Conservation (phyloP, 2,113 vertebrate genomes). For the Nibea coibor region DNA sequence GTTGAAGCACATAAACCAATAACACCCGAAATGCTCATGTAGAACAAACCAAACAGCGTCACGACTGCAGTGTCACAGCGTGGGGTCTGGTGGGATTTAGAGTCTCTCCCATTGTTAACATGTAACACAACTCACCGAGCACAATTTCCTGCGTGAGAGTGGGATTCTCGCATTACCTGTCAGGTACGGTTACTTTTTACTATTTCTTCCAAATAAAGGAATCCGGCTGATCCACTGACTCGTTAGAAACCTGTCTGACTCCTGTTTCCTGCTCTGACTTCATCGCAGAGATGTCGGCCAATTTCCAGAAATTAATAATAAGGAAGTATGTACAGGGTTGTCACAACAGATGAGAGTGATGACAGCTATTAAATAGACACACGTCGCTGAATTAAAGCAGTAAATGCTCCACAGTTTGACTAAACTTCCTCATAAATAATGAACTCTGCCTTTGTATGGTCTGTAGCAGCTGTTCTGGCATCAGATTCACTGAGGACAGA, state of each 20-base stretch:
- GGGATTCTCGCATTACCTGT: background rate
- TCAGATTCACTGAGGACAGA: slow-evolving; percentile 5
- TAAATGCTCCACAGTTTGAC: background rate
- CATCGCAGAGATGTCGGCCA: background rate
- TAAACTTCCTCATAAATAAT: slow-evolving; percentile 19
- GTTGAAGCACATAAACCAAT: too few relatives aligned
- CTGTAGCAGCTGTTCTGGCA: slow-evolving; percentile 22
- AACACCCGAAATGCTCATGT: too few relatives aligned
- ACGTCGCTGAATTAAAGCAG: background rate
- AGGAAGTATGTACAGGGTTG: too few relatives aligned
- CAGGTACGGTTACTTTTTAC: background rate
- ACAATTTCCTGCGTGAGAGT: background rate
- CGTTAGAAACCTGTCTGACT: background rate
- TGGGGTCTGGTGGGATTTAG: too few relatives aligned
- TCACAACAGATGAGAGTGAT: background rate
- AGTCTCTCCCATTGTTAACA: background rate
- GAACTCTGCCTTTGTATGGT: background rate
- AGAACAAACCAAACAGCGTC: too few relatives aligned
- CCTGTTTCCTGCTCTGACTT: background rate
- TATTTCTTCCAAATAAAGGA: background rate
- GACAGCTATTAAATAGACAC: background rate
- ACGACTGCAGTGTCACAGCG: too few relatives aligned
- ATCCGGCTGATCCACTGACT: background rate
- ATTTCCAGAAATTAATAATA: background rate
- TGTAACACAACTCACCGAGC: background rate